Evolutionary conservation across 2,888 invertebrate species (phyloP).

Genomic region (Cosmorhoe ocellata): DNA sequence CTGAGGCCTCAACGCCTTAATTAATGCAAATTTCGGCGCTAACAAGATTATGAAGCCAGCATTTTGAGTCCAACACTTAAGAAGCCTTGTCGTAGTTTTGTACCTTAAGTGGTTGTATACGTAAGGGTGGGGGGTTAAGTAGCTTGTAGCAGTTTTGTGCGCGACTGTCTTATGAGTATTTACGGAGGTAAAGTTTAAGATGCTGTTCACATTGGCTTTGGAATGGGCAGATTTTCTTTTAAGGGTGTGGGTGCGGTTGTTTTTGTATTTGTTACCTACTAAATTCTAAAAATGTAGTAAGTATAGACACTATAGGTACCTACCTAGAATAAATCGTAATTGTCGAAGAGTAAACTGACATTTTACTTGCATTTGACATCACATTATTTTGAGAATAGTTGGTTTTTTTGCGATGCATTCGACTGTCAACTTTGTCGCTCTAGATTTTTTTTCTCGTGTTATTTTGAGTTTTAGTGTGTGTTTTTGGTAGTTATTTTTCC

Average conservation of each 20-base stretch:
- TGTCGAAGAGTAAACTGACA: no score
- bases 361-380: no score
- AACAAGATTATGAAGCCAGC: conserved; percentile 82
- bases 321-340: no score
- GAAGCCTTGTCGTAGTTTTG: conserved; percentile 41
- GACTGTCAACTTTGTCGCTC: no score
- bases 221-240: conserved; percentile 17
- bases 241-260: conserved; percentile 2
- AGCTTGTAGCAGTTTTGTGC: conserved; percentile 39
- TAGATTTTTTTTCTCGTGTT: no score
- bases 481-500: no score
- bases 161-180: conserved; percentile 38
- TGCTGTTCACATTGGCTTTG: conserved; percentile 15
- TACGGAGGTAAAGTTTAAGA: conserved; percentile 26
- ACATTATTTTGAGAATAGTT: no score
- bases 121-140: conserved; percentile 32
- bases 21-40: conserved; percentile 83
- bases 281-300: no score
- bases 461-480: no score
- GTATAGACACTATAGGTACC: no score
- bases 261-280: background rate
- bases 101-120: conserved; percentile 55
- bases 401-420: no score
- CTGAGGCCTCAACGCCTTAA: conserved; percentile 74
- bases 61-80: conserved; percentile 72